A percentile compares a stretch with the other conserved stretches of the same genome.
phyloP scores from a whole-genome alignment of 1,140 invertebrate genomes.

The Drosophila paulistorum region DNA sequence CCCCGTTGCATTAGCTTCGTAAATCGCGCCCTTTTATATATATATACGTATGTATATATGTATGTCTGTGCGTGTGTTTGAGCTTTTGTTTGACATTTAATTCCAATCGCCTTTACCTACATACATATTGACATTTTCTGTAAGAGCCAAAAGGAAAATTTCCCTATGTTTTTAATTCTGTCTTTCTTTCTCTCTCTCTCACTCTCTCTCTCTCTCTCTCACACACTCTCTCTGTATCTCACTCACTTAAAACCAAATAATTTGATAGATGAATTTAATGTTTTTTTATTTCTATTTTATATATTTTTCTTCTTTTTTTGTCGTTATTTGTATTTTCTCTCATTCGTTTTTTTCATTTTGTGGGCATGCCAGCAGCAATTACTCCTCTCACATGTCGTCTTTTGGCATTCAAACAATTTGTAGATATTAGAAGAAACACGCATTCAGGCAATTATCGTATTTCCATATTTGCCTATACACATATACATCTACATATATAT shows the following conservation, averaged over 20 bases:
- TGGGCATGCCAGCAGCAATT: slow-evolving; percentile 11
- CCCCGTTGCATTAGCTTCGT: neutral
- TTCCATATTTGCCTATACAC: neutral
- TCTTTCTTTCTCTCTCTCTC: slow-evolving; percentile 18
- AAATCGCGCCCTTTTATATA: slow-evolving; percentile 15
- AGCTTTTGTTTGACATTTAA: slow-evolving; percentile 67
- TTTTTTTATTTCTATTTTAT: slow-evolving; percentile 7
- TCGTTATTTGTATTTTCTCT: neutral
- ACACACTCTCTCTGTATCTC: slow-evolving; percentile 19
- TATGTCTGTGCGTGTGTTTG: slow-evolving; percentile 26
- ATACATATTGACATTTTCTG: slow-evolving; percentile 75
- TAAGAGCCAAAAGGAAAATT: slow-evolving; percentile 23
- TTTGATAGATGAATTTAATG: slow-evolving; percentile 8
- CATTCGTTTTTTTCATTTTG: neutral
- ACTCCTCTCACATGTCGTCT: slow-evolving; percentile 5
- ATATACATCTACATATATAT: neutral
- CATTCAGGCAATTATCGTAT: slow-evolving; percentile 2
- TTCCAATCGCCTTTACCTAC: slow-evolving; percentile 77
- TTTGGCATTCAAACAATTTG: slow-evolving; percentile 13
- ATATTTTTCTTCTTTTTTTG: neutral
- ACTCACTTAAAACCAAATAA: neutral
- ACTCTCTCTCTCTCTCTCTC: too few relatives aligned
- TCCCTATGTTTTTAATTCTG: slow-evolving; percentile 13
- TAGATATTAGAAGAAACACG: slow-evolving; percentile 10
- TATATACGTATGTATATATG: neutral